Conservation (phyloP, 2,113 vertebrate genomes). For the Hypanus sabinus region DNA sequence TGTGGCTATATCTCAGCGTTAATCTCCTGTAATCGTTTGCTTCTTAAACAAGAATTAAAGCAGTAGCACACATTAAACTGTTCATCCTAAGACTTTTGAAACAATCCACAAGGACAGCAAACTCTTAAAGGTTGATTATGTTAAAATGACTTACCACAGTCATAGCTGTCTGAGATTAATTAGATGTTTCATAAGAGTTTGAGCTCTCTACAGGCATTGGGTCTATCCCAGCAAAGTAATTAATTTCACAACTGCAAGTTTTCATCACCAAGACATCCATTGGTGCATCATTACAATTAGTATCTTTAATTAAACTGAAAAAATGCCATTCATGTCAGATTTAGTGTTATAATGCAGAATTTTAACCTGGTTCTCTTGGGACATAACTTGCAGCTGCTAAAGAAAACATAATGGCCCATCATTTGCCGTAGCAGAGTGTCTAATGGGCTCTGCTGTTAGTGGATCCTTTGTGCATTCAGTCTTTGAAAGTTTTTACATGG, state of each 20-base stretch:
- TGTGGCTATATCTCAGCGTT: neutral
- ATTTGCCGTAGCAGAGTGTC: neutral
- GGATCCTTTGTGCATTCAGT: neutral
- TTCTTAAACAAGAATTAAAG: neutral
- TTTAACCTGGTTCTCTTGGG: neutral
- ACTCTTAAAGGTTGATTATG: conserved; percentile 24
- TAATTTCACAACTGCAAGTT: conserved; percentile 32
- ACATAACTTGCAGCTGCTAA: neutral
- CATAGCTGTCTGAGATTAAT: conserved; percentile 26
- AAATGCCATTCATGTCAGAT: conserved; percentile 21
- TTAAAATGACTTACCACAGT: conserved; percentile 30
- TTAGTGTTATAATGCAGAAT: conserved; percentile 21
- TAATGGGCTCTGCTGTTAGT: neutral
- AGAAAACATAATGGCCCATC: neutral
- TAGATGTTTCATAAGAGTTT: conserved; percentile 27
- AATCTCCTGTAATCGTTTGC: neutral
- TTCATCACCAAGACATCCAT: conserved; percentile 21
- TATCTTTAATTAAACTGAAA: conserved; percentile 34
- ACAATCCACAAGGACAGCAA: conserved; percentile 9
- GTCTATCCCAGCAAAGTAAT: conserved; percentile 21
- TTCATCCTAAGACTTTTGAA: neutral
- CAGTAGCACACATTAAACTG: neutral
- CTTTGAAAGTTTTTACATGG: neutral
- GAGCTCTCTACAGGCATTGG: conserved; percentile 29
- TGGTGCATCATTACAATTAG: conserved; percentile 27